A percentile compares a stretch with the other conserved stretches of the same genome.
Evolutionary conservation across 2,797 vertebrate species (phyloP).

Genomic region (Hoplostethus atlanticus): DNA sequence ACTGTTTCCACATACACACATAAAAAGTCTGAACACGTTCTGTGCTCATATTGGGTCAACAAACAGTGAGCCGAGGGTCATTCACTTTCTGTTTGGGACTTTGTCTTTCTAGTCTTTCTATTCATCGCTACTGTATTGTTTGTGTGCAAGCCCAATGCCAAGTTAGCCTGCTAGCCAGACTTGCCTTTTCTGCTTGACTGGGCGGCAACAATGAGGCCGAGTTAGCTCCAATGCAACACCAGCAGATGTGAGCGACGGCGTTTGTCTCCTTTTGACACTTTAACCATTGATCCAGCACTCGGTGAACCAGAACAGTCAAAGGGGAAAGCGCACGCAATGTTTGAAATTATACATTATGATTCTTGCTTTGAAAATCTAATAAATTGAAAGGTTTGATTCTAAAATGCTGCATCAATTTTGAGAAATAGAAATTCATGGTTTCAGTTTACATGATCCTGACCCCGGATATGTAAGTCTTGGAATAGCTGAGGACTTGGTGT

Average conservation of each 20-base stretch:
- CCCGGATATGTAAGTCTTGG: background rate
- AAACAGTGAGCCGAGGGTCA: conserved; percentile 48
- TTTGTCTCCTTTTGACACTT: conserved; percentile 70
- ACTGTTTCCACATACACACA: background rate
- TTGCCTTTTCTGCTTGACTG: conserved; percentile 75
- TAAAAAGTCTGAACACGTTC: conserved; percentile 68
- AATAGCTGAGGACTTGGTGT: background rate
- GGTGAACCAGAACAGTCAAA: conserved; percentile 43
- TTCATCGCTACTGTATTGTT: conserved; percentile 76
- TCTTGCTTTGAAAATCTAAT: background rate
- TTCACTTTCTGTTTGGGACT: conserved; percentile 44
- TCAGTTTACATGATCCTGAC: background rate
- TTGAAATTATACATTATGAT: conserved; percentile 1
- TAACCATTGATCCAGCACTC: conserved; percentile 31
- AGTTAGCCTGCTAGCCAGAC: conserved; percentile 52
- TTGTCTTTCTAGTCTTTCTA: conserved; percentile 45
- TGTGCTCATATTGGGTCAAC: conserved; percentile 43
- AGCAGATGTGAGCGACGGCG: conserved; percentile 69
- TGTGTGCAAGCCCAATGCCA: conserved; percentile 52
- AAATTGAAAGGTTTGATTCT: too few relatives aligned
- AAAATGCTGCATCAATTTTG: background rate
- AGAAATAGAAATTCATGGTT: background rate
- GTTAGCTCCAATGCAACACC: conserved; percentile 59
- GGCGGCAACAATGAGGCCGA: conserved; percentile 69
- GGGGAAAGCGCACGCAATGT: conserved; percentile 14